phyloP scores from a whole-genome alignment of 2,797 vertebrate species.

The Pipistrellus nathusii region DNA sequence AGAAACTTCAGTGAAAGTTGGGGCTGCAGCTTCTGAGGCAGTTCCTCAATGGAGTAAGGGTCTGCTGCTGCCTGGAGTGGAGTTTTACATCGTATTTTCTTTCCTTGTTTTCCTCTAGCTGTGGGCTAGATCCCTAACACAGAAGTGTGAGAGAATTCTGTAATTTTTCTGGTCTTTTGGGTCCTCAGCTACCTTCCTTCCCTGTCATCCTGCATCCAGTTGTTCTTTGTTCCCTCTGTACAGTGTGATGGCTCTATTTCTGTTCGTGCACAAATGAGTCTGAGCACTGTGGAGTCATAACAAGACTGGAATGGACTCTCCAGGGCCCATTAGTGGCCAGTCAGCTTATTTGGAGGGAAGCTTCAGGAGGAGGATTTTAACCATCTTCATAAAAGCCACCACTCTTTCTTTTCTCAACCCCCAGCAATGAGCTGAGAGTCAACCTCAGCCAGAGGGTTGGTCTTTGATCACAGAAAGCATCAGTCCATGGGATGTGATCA shows the following conservation, averaged over 20 bases:
- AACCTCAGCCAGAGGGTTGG: not conserved
- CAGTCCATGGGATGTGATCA: constrained; percentile 28
- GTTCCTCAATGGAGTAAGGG: constrained; percentile 29
- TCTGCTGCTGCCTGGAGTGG: constrained; percentile 1
- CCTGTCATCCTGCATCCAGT: not conserved
- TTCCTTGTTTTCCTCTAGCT: not conserved
- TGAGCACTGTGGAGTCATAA: constrained; percentile 56
- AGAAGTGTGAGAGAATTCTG: not conserved
- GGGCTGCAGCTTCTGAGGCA: constrained; percentile 29
- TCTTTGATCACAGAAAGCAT: constrained; percentile 6
- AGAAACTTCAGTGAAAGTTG: not conserved
- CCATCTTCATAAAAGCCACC: not conserved
- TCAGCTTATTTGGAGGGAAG: constrained; percentile 38
- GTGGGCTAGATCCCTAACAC: not conserved
- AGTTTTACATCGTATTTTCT: not conserved
- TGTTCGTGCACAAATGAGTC: not conserved
- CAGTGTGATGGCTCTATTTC: constrained; percentile 17
- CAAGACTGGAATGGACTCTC: not conserved
- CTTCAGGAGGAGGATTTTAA: constrained; percentile 36
- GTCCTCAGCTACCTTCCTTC: constrained; percentile 1
- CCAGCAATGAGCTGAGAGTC: constrained; percentile 49
- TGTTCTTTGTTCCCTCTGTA: constrained; percentile 18
- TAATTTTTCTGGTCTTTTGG: not conserved
- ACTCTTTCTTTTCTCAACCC: not conserved
- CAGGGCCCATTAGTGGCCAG: constrained; percentile 10